Percentiles rank a stretch among this genome's conserved stretches.
Conservation (phyloP, 2,888 invertebrate species). For the Prostheceraeus crozeri region DNA sequence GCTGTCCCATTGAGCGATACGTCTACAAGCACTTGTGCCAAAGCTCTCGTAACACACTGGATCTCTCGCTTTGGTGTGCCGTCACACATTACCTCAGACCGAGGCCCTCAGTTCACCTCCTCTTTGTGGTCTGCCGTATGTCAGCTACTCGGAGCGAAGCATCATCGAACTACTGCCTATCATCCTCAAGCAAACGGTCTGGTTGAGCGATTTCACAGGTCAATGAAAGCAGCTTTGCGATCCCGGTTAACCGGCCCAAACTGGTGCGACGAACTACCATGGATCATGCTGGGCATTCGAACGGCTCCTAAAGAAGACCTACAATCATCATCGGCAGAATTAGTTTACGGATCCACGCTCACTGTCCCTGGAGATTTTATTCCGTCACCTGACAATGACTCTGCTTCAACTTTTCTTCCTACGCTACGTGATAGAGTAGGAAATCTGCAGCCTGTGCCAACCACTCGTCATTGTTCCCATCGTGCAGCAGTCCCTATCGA, state of each 20-base stretch:
- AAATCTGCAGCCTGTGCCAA: conserved; percentile 6
- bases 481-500: too few relatives aligned
- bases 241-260: background rate
- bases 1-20: background rate
- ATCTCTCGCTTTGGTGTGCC: background rate
- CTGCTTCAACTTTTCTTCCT: too few relatives aligned
- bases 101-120: conserved; percentile 9
- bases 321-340: background rate
- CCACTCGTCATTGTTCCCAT: background rate
- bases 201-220: background rate
- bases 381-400: background rate
- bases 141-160: conserved; percentile 27
- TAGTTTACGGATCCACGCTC: background rate
- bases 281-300: background rate
- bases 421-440: background rate
- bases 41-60: background rate
- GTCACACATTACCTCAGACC: conserved; percentile 8
- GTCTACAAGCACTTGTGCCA: background rate
- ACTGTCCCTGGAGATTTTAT: too few relatives aligned
- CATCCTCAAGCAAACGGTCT: conserved; percentile 39
- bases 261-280: conserved; percentile 10
- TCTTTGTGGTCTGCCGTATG: background rate
- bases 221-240: conserved; percentile 1
- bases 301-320: conserved; percentile 42
- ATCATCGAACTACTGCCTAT: conserved; percentile 27